Percentiles rank a stretch among this genome's conserved stretches.
Conservation (phyloP, 2,888 invertebrate species). For the Mesorhabditis belari region DNA sequence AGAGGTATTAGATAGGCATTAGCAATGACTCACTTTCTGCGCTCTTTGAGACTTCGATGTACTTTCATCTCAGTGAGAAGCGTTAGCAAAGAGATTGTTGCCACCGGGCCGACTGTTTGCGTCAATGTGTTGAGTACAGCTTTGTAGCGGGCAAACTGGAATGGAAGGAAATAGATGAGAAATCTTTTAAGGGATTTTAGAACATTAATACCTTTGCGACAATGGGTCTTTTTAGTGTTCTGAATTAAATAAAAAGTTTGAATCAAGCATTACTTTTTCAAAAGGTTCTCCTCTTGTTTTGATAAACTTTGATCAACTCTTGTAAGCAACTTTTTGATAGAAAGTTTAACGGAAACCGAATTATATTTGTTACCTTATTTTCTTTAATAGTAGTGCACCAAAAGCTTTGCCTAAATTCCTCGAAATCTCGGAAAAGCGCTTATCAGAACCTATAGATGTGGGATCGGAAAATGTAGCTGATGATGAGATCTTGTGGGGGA, state of each 20-base stretch:
- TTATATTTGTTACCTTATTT: no score
- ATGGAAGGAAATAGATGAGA: not conserved
- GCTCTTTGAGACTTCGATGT: slow-evolving; percentile 37
- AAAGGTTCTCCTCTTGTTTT: not conserved
- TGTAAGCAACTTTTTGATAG: no score
- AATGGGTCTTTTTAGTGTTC: not conserved
- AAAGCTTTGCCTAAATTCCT: no score
- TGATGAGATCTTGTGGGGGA: no score
- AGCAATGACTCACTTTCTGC: slow-evolving; percentile 36
- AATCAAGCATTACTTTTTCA: not conserved
- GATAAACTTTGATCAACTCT: no score
- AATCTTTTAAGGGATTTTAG: not conserved
- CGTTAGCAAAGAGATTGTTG: slow-evolving; percentile 42
- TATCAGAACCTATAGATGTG: no score
- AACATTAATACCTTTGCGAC: not conserved
- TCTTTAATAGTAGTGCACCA: no score
- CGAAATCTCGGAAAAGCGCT: no score
- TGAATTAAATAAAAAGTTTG: not conserved
- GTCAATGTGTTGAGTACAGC: slow-evolving; percentile 41
- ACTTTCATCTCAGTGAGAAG: slow-evolving; percentile 45
- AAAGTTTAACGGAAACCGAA: no score
- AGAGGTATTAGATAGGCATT: not conserved
- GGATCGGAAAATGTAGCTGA: no score
- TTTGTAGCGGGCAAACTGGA: slow-evolving; percentile 38
- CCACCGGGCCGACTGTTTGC: slow-evolving; percentile 47